These are phyloP conservation scores for Clistopyga incitator DNA, from an alignment of 2,888 invertebrate species.

Conservation along the genomic window DNA sequence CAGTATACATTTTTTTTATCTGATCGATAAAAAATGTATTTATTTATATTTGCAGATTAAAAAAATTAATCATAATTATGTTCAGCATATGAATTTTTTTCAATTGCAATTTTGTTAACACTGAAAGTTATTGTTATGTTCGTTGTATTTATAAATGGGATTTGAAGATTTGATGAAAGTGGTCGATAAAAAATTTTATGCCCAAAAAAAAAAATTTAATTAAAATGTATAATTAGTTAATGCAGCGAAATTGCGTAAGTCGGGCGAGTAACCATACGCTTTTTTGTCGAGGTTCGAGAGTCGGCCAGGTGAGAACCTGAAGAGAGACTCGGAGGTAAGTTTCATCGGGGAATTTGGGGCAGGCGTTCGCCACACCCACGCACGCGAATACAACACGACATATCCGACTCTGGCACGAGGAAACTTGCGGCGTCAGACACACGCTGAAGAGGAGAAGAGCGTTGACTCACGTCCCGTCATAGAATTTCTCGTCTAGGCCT, in stretches of 20 bases:
- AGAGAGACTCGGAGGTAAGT: conserved; percentile 12
- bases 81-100: no score
- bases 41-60: no score
- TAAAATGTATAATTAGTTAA: background rate
- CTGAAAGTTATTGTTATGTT: no score
- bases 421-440: conserved; percentile 17
- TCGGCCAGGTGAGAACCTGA: background rate
- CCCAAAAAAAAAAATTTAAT: background rate
- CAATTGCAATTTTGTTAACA: no score
- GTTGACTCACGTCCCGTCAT: conserved; percentile 17
- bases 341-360: conserved; percentile 43
- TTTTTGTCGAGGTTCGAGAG: background rate
- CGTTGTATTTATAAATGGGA: no score
- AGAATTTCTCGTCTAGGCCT: conserved; percentile 1
- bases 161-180: no score
- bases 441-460: background rate
- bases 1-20: no score
- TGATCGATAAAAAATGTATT: no score
- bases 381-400: conserved; percentile 21
- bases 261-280: background rate
- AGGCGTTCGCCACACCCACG: conserved; percentile 41
- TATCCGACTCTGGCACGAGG: conserved; percentile 28
- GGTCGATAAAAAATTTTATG: background rate
- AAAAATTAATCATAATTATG: no score
- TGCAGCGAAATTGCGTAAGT: background rate